These are phyloP conservation scores for Hyles vespertilio DNA, from an alignment of 1,140 invertebrate genomes.

Conservation along the genomic window DNA sequence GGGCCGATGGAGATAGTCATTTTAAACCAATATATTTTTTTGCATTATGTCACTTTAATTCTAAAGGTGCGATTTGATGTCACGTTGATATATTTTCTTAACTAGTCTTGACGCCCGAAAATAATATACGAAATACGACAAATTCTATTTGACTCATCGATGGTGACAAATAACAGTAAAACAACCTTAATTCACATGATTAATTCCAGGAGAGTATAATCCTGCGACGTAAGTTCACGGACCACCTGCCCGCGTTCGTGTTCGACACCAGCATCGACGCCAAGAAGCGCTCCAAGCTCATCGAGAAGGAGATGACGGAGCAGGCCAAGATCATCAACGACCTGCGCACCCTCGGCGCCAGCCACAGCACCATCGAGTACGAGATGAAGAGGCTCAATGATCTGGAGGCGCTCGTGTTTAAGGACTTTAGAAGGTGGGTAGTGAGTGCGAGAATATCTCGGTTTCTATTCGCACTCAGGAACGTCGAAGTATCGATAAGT, in stretches of 20 bases:
- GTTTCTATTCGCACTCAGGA: background rate
- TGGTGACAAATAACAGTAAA: too few species aligned
- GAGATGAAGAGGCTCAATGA: constrained; percentile 94
- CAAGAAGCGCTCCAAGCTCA: constrained; percentile 92
- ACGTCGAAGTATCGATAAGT: background rate
- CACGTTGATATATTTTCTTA: too few species aligned
- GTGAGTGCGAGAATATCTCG: background rate
- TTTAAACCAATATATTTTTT: too few species aligned
- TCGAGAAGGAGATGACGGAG: constrained; percentile 98
- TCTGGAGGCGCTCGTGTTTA: constrained; percentile 93
- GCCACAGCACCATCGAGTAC: constrained; percentile 92
- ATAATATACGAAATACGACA: too few species aligned
- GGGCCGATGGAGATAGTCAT: too few species aligned
- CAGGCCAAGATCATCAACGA: constrained; percentile 96
- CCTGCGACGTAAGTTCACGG: constrained; percentile 80
- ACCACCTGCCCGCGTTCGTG: constrained; percentile 88
- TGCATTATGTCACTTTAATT: too few species aligned
- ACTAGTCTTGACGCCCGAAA: too few species aligned
- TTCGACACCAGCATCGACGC: constrained; percentile 91
- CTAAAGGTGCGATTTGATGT: too few species aligned
- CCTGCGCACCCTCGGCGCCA: constrained; percentile 90
- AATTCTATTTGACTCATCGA: too few species aligned
- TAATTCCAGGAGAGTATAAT: constrained; percentile 80
- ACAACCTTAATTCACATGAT: background rate
- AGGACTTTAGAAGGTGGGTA: constrained; percentile 82